Conservation (phyloP, 2,888 invertebrate genomes). For the Metellina segmentata region DNA sequence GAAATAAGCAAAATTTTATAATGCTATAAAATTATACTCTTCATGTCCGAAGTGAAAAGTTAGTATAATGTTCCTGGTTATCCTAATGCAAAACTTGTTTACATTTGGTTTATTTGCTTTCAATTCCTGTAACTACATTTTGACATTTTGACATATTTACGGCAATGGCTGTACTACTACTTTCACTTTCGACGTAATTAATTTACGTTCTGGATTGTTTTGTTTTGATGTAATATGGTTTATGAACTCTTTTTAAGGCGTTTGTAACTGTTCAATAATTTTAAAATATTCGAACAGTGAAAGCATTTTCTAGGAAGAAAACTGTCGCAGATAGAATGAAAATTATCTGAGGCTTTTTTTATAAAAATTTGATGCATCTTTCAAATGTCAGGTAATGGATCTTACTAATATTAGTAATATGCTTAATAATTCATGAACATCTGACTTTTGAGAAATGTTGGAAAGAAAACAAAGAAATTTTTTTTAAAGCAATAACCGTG, state of each 20-base stretch:
- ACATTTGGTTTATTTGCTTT: too few relatives aligned
- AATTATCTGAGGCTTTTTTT: not conserved
- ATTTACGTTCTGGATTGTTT: slow-evolving; percentile 26
- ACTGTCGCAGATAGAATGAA: not conserved
- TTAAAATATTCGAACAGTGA: slow-evolving; percentile 22
- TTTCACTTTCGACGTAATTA: slow-evolving; percentile 23
- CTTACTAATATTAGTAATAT: too few relatives aligned
- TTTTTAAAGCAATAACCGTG: too few relatives aligned
- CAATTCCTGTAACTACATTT: not conserved
- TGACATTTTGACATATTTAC: not conserved
- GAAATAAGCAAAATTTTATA: not conserved
- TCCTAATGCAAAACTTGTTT: too few relatives aligned
- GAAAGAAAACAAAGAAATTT: too few relatives aligned
- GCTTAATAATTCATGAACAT: too few relatives aligned
- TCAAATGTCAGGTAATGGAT: not conserved
- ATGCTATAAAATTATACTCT: not conserved
- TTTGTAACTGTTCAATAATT: not conserved
- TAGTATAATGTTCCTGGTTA: too few relatives aligned
- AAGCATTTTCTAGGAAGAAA: too few relatives aligned
- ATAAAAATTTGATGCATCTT: not conserved
- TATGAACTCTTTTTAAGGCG: not conserved
- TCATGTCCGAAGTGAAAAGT: not conserved
- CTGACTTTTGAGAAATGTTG: too few relatives aligned
- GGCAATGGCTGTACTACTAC: slow-evolving; percentile 5
- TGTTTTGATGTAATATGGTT: slow-evolving; percentile 15